Base-by-base conservation (phyloP, 2,113 vertebrate species). In the Sakesphorus luctuosus region DNA sequence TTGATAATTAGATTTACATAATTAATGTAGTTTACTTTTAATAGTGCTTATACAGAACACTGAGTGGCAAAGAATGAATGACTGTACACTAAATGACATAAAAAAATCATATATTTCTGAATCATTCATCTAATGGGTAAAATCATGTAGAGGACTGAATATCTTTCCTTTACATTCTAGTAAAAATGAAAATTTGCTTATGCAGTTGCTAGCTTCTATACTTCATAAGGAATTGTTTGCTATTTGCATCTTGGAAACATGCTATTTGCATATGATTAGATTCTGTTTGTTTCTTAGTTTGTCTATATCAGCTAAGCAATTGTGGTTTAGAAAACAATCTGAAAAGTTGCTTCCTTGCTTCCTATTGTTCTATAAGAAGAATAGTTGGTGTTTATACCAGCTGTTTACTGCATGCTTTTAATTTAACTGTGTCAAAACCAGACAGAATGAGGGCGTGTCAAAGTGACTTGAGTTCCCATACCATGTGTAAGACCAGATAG, bases 231-330 rank as follows among this genome's bases (percentile, higher is more conserved):
- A 96, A 96, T 44, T 84, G 20, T 84, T 95, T 96, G 79, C 96
- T 78, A 93, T 93, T 95, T 97, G 46, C 63, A 84, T 77, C 26
- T 76, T 90, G 15, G 47, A 92, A 75, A 89, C 5, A 65, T 81
- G n/a, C n/a, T 91, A 92, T 97, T 93, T 97, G 52, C 92, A 93
- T 80, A 44, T 87, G 47, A 89, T 96, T 87, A 79, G 58, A 46
- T 69, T 96, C 75, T 98, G 50, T 80, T 97, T 96, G 43, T 74
- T 80, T 94, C 66, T 96, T 97, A 94, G 95, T 96, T 97, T 97
- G 67, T 96, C 92, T 95, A 91, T 46, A 86, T 35, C 72, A 97
- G 46, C 16, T 90, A 38, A 95, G 89, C 43, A 90, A 89, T 90
- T 90, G 72, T 31, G 63, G 38, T 36, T 96, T 87, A 85, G 84